These are phyloP conservation scores for Euura lappo DNA, from an alignment of 1,140 invertebrate species.

Conservation along the genomic window DNA sequence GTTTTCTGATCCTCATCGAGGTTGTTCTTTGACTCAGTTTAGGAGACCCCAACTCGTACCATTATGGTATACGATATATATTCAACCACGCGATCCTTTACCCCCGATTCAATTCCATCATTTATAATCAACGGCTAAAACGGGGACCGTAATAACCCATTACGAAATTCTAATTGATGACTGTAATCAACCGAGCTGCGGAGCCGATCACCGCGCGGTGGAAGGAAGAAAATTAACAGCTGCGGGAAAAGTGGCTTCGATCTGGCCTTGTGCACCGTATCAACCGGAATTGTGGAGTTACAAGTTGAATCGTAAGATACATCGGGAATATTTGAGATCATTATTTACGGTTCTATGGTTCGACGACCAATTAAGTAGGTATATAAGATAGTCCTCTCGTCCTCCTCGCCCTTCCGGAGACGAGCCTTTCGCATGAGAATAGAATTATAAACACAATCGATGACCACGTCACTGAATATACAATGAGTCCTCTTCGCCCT, in stretches of 20 bases:
- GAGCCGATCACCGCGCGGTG: background rate
- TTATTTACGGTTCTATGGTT: too few relatives aligned
- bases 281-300: too few relatives aligned
- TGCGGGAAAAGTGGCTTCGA: background rate
- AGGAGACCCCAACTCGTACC: background rate
- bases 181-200: background rate
- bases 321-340: too few relatives aligned
- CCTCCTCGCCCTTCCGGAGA: too few relatives aligned
- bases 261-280: too few relatives aligned
- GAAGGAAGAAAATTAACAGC: background rate
- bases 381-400: too few relatives aligned
- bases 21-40: background rate
- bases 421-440: too few relatives aligned
- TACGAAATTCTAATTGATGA: conserved; percentile 4
- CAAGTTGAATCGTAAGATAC: too few relatives aligned
- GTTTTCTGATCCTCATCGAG: background rate
- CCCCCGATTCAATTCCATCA: background rate
- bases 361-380: too few relatives aligned
- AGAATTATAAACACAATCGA: too few relatives aligned
- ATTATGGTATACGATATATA: background rate
- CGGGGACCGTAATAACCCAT: background rate
- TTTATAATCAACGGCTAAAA: conserved; percentile 10
- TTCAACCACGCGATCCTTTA: background rate
- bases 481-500: too few relatives aligned
- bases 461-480: too few relatives aligned